phyloP scores from a whole-genome alignment of 2,797 vertebrate genomes.

The Sebastes hubbsi region DNA sequence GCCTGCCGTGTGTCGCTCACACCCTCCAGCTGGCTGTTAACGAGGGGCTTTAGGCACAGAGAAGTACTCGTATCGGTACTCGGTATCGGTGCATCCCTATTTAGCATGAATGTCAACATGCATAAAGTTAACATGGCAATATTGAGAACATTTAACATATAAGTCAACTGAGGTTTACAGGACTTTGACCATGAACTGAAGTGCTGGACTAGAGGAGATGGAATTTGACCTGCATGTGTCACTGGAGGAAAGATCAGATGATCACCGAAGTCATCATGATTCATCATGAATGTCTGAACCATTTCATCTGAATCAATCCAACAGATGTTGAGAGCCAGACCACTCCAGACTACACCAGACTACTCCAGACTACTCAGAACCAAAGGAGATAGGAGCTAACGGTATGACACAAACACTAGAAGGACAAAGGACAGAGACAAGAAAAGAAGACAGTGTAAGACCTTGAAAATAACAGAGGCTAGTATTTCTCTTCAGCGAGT shows the following conservation, averaged over 20 bases:
- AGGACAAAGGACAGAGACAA: not conserved
- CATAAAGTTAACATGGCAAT: not conserved
- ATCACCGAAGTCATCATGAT: not conserved
- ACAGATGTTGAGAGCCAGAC: not conserved
- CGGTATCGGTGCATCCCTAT: too few species aligned
- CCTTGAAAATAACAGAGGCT: not conserved
- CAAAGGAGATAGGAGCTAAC: not conserved
- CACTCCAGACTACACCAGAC: not conserved
- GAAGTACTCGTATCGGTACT: too few species aligned
- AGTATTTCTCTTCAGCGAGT: not conserved
- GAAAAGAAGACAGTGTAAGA: not conserved
- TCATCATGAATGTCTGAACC: not conserved
- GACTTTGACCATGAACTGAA: not conserved
- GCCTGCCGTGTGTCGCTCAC: too few species aligned
- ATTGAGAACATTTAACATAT: not conserved
- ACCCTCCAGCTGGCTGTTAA: too few species aligned
- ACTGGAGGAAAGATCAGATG: not conserved
- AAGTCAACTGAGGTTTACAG: not conserved
- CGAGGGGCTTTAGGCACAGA: too few species aligned
- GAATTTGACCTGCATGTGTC: not conserved
- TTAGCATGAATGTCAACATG: not conserved
- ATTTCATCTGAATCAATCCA: not conserved
- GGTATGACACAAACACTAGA: not conserved
- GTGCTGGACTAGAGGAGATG: not conserved
- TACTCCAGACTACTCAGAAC: not conserved